Percentiles rank a stretch among this genome's conserved stretches.
Conservation (phyloP, 30 jellyfish, hydroid and myxozoan genomes). For the Nemopilema nomurai region DNA sequence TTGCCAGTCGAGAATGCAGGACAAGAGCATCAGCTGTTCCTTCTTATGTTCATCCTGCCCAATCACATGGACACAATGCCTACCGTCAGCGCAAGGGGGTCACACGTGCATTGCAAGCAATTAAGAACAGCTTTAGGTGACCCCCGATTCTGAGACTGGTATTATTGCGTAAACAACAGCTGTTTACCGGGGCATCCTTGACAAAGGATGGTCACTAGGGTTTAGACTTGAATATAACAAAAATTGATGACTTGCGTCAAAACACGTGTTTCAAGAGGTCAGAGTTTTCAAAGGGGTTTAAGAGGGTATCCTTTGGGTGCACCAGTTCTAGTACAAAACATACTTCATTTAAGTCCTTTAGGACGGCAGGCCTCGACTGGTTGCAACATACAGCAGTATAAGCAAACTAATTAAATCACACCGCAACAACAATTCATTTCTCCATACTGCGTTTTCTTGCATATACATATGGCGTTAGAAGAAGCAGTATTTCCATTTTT, state of each 20-base stretch:
- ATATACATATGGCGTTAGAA: too few species aligned
- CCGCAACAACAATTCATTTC: too few species aligned
- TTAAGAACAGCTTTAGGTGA: background rate
- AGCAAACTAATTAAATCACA: too few species aligned
- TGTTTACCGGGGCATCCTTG: background rate
- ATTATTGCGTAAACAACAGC: background rate
- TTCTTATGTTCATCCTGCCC: background rate
- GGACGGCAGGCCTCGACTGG: too few species aligned
- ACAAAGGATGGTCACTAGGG: background rate
- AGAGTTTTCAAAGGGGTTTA: too few species aligned
- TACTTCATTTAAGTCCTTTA: too few species aligned
- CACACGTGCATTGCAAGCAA: background rate
- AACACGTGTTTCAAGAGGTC: background rate
- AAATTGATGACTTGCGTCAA: background rate
- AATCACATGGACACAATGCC: background rate
- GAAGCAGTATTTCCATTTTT: too few species aligned
- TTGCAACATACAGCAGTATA: too few species aligned
- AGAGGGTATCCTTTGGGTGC: too few species aligned
- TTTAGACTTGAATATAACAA: background rate
- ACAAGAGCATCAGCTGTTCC: constrained; percentile 24
- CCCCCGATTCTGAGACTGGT: background rate
- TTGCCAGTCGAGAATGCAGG: constrained; percentile 28
- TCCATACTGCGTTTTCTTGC: too few species aligned
- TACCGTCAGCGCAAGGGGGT: background rate
- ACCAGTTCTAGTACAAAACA: too few species aligned